phyloP scores from a whole-genome alignment of 64 coral and sea anemone genomes.

The Catalaphyllia jardinei region DNA sequence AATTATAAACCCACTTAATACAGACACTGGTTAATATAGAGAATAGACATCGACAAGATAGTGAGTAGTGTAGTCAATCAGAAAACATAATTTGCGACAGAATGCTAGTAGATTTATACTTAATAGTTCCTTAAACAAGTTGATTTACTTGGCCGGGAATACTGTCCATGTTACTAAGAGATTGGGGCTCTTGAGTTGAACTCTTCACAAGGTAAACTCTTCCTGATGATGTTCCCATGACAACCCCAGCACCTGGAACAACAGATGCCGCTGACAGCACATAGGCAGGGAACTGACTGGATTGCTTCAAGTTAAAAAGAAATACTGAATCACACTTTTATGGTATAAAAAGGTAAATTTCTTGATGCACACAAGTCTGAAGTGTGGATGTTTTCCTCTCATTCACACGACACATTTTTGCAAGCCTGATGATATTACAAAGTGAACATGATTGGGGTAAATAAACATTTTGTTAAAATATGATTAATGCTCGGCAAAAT shows the following conservation, averaged over 20 bases:
- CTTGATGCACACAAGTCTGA: neutral
- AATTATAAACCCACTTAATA: too few relatives aligned
- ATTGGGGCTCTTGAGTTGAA: neutral
- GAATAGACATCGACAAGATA: too few relatives aligned
- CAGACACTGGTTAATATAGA: too few relatives aligned
- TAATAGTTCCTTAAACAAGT: neutral
- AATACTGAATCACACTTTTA: neutral
- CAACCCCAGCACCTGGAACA: slow-evolving; percentile 44
- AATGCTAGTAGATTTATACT: too few relatives aligned
- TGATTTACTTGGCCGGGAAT: slow-evolving; percentile 62
- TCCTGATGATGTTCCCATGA: slow-evolving; percentile 68
- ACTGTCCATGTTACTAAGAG: slow-evolving; percentile 38
- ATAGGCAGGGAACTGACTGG: slow-evolving; percentile 67
- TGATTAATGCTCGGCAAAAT: too few relatives aligned
- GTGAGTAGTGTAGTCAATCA: too few relatives aligned
- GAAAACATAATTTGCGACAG: too few relatives aligned
- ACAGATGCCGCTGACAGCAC: slow-evolving; percentile 41
- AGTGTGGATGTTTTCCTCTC: too few relatives aligned
- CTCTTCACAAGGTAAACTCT: slow-evolving; percentile 42
- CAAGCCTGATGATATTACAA: too few relatives aligned
- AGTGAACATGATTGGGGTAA: too few relatives aligned
- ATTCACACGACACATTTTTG: too few relatives aligned
- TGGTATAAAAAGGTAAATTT: neutral
- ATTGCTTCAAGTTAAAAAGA: slow-evolving; percentile 13
- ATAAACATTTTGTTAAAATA: too few relatives aligned